A percentile compares a stretch with the other conserved stretches of the same genome.
These are phyloP conservation scores for Himalopsyche kuldschensis DNA, from an alignment of 2,888 invertebrate genomes.

Conservation along the genomic window DNA sequence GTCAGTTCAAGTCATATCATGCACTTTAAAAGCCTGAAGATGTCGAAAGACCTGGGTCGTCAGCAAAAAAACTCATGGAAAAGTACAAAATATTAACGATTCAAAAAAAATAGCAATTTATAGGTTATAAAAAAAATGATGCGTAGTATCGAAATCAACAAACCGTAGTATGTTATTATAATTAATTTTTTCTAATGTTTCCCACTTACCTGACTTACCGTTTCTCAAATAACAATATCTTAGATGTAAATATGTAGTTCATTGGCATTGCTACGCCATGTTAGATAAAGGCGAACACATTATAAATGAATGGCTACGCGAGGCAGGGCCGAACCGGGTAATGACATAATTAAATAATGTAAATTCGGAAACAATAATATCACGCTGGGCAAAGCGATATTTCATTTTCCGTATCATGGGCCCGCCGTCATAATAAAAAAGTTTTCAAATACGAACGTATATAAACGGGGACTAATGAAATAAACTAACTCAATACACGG, in stretches of 20 bases:
- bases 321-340: slow-evolving; percentile 12
- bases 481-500: slow-evolving; percentile 15
- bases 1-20: too few relatives aligned
- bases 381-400: slow-evolving; percentile 34
- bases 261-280: background rate
- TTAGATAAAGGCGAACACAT: background rate
- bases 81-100: too few relatives aligned
- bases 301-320: background rate
- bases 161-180: background rate
- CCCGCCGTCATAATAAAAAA: slow-evolving; percentile 13
- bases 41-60: too few relatives aligned
- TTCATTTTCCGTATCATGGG: slow-evolving; percentile 24
- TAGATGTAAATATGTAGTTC: background rate
- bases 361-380: slow-evolving; percentile 36
- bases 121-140: background rate
- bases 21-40: too few relatives aligned
- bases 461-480: slow-evolving; percentile 23
- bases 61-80: too few relatives aligned
- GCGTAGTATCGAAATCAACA: background rate
- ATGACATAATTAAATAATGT: slow-evolving; percentile 39
- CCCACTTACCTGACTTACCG: background rate
- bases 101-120: background rate
- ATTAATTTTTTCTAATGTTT: background rate
- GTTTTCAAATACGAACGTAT: background rate
- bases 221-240: background rate